Evolutionary conservation across 2,797 vertebrate genomes (phyloP).

Genomic region (Pangasius macronema): DNA sequence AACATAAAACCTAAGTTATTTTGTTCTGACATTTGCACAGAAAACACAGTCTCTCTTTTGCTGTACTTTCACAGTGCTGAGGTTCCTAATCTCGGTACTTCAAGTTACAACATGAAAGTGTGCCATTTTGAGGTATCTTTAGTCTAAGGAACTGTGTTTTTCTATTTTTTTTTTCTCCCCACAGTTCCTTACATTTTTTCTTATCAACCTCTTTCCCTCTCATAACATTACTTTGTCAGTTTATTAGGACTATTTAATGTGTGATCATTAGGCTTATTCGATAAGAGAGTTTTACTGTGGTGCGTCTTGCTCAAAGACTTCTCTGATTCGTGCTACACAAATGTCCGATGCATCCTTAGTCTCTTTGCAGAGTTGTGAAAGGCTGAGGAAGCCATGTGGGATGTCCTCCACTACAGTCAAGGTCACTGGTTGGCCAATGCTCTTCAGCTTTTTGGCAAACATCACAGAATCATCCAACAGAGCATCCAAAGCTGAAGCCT

Average conservation of each 20-base stretch:
- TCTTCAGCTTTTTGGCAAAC: constrained; percentile 84
- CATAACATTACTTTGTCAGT: neutral
- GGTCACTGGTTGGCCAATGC: constrained; percentile 77
- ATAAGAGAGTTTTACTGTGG: neutral
- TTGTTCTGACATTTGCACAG: neutral
- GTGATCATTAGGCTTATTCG: neutral
- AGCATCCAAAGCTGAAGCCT: constrained; percentile 88
- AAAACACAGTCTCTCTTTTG: constrained; percentile 12
- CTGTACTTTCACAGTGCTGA: constrained; percentile 5
- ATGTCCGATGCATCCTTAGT: constrained; percentile 74
- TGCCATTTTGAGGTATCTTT: neutral
- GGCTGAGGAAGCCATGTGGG: constrained; percentile 89
- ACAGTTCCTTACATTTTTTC: neutral
- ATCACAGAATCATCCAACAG: constrained; percentile 90
- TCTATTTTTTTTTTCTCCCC: neutral
- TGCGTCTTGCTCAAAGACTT: constrained; percentile 65
- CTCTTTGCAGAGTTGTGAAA: constrained; percentile 80
- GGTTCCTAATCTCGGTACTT: neutral
- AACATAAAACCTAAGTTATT: neutral
- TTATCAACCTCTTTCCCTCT: neutral
- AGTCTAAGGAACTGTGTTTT: neutral
- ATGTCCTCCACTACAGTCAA: constrained; percentile 85
- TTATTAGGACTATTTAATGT: neutral
- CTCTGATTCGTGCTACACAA: constrained; percentile 77
- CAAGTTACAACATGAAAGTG: neutral